These are phyloP conservation scores for Masnerella sp. DNA, from an alignment of 2,888 invertebrate genomes.

Conservation along the genomic window DNA sequence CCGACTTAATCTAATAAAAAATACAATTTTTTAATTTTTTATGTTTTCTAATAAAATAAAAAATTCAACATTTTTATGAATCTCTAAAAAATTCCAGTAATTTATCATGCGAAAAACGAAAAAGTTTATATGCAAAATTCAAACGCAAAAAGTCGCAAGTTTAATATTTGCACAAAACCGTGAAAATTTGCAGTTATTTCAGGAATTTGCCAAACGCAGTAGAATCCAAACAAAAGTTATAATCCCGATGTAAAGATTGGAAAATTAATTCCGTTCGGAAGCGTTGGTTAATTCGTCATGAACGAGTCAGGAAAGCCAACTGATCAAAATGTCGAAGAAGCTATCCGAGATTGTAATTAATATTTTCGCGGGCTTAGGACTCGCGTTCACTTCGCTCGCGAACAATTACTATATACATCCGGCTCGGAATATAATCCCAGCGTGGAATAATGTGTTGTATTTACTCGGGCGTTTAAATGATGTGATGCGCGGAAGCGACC, in stretches of 20 bases:
- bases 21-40: too few species aligned
- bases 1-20: too few species aligned
- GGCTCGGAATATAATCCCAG: conserved; percentile 20
- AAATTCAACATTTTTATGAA: too few species aligned
- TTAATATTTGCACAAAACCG: neutral
- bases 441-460: conserved; percentile 36
- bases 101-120: too few species aligned
- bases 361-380: conserved; percentile 4
- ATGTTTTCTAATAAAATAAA: too few species aligned
- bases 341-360: conserved; percentile 20
- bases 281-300: conserved; percentile 9
- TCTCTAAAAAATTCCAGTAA: too few species aligned
- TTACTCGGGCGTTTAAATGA: conserved; percentile 33
- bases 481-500: conserved; percentile 12
- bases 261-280: neutral
- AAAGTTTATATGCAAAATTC: too few species aligned
- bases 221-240: too few species aligned
- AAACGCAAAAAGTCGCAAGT: too few species aligned
- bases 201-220: too few species aligned
- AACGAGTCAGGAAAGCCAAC: conserved; percentile 4
- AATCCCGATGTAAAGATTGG: too few species aligned
- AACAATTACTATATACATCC: conserved; percentile 23
- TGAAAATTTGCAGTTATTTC: neutral
- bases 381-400: conserved; percentile 1
- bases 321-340: conserved; percentile 13